A percentile compares a stretch with the other conserved stretches of the same genome.
phyloP scores from a whole-genome alignment of 2,113 vertebrate genomes.

The Triplophysa tibetana region DNA sequence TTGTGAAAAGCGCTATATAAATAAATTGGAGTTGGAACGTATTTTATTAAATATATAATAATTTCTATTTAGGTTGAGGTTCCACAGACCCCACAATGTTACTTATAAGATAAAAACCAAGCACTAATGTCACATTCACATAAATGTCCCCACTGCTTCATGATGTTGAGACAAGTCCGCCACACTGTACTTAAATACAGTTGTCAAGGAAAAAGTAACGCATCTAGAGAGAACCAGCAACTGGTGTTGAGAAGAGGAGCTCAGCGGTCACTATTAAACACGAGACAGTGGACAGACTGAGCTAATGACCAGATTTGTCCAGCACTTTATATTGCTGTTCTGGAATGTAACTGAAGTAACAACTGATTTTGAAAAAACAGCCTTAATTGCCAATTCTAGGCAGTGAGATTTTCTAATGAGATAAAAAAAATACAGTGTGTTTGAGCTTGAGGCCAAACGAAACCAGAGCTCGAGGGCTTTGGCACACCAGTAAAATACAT shows the following conservation, averaged over 20 bases:
- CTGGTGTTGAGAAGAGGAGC: background rate
- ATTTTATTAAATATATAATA: no score
- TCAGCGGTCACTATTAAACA: background rate
- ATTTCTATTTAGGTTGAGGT: no score
- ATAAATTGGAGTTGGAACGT: no score
- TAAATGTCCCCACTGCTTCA: background rate
- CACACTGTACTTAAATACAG: background rate
- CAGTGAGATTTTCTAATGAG: background rate
- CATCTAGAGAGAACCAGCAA: background rate
- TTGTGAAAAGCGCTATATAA: no score
- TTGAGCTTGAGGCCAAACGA: background rate
- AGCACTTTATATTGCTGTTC: background rate
- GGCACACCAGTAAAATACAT: slow-evolving; percentile 1
- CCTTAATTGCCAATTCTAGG: background rate
- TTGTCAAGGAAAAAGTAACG: slow-evolving; percentile 30
- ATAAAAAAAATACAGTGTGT: background rate
- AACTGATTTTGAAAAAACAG: slow-evolving; percentile 5
- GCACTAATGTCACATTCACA: background rate
- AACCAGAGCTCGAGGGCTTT: background rate
- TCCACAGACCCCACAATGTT: no score
- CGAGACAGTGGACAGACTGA: background rate
- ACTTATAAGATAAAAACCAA: no score
- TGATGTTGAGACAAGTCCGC: background rate
- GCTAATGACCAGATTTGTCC: background rate
- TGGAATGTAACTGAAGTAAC: background rate